phyloP scores from a whole-genome alignment of 37 sponge, comb jelly and placozoan genomes.

The Halisarca cf. caerulea region DNA sequence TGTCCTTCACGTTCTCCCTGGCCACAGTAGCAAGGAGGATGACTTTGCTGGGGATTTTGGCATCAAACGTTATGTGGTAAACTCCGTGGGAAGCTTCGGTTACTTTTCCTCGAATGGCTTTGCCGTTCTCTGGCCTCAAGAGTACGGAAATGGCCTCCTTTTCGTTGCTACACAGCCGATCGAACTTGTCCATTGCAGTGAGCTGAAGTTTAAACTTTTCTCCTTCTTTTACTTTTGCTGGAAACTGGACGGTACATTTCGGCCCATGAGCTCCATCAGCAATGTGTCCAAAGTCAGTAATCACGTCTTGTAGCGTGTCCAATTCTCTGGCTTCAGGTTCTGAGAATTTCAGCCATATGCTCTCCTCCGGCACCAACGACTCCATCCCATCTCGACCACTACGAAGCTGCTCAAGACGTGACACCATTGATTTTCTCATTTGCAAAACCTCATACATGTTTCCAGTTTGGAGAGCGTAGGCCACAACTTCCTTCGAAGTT shows the following conservation, averaged over 20 bases:
- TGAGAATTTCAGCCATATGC: conserved; percentile 24
- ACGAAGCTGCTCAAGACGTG: conserved; percentile 3
- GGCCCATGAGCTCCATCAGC: conserved; percentile 22
- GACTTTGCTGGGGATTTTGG: background rate
- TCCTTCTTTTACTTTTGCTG: conserved; percentile 16
- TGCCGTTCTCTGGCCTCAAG: conserved; percentile 1
- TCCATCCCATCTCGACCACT: background rate
- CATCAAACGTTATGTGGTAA: conserved; percentile 17
- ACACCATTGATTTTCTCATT: background rate
- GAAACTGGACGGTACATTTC: conserved; percentile 13
- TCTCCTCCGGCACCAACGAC: conserved; percentile 1
- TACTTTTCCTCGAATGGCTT: background rate
- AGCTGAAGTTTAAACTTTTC: conserved; percentile 22
- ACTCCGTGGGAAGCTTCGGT: background rate
- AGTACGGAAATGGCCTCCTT: background rate
- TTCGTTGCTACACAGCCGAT: conserved; percentile 9
- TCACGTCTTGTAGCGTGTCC: conserved; percentile 21
- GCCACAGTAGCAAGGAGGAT: background rate
- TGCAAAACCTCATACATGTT: conserved; percentile 11
- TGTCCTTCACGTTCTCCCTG: background rate
- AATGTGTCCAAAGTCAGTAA: conserved; percentile 29
- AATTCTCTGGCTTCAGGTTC: conserved; percentile 16
- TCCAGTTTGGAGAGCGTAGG: conserved; percentile 8
- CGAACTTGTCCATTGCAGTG: conserved; percentile 15
- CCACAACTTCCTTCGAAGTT: background rate